A percentile compares a stretch with the other conserved stretches of the same genome.
phyloP scores from a whole-genome alignment of 2,113 vertebrate species.

The Thamnaconus septentrionalis region DNA sequence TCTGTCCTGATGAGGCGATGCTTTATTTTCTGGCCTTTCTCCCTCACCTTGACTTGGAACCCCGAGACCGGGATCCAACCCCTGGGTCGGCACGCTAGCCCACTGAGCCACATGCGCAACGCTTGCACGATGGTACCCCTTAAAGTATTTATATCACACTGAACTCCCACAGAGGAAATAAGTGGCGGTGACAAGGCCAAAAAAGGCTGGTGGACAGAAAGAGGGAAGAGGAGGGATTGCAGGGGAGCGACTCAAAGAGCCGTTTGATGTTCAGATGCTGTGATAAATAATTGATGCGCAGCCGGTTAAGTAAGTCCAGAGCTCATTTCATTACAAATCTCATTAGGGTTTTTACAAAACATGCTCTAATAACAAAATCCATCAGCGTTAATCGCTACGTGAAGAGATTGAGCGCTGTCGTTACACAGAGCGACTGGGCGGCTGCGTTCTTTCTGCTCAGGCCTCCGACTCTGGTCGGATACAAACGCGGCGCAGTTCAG shows the following conservation, averaged over 20 bases:
- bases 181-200: not conserved
- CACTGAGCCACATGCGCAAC: no score
- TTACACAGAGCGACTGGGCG: constrained; percentile 15
- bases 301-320: constrained; percentile 46
- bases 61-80: no score
- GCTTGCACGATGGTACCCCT: no score
- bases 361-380: constrained; percentile 41
- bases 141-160: no score
- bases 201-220: not conserved
- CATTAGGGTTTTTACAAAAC: constrained; percentile 46
- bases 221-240: not conserved
- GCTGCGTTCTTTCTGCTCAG: no score
- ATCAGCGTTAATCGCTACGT: constrained; percentile 31
- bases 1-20: no score
- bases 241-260: constrained; percentile 30
- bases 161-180: not conserved
- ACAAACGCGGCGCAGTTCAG: not conserved
- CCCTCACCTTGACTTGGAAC: no score
- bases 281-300: constrained; percentile 50
- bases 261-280: constrained; percentile 47
- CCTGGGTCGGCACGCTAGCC: no score
- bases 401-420: constrained; percentile 35
- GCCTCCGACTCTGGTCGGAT: no score
- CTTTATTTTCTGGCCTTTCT: no score
- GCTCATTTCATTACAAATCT: constrained; percentile 50